Conservation (phyloP, 2,888 invertebrate genomes). For the Sinotaia quadrata region DNA sequence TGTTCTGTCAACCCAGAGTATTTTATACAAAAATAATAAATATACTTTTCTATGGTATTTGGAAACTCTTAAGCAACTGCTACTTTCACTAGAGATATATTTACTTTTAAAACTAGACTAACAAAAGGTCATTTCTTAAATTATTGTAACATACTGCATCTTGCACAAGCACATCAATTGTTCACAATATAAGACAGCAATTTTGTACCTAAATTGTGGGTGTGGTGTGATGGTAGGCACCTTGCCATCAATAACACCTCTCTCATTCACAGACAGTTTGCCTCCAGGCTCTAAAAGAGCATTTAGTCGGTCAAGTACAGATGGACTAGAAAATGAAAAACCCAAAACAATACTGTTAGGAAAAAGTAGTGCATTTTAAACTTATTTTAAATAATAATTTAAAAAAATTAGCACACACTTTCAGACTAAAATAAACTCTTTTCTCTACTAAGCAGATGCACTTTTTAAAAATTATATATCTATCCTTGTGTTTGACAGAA, state of each 20-base stretch:
- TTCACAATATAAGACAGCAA: neutral
- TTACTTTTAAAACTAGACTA: neutral
- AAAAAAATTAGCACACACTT: no score
- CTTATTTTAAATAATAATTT: no score
- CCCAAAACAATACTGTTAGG: no score
- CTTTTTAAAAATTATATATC: neutral
- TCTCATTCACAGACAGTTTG: slow-evolving; percentile 88
- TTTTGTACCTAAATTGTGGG: slow-evolving; percentile 80
- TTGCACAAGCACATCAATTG: neutral
- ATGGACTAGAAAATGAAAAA: slow-evolving; percentile 78
- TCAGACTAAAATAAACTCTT: no score
- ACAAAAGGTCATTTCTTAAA: neutral
- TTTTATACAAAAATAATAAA: no score
- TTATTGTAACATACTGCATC: neutral
- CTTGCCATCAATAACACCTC: slow-evolving; percentile 85
- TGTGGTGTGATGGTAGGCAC: slow-evolving; percentile 86
- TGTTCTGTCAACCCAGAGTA: no score
- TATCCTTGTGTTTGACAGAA: neutral
- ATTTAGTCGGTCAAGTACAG: slow-evolving; percentile 96
- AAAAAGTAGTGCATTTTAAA: no score
- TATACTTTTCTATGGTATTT: no score
- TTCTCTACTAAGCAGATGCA: neutral
- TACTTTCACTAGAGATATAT: neutral
- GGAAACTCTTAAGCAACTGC: neutral
- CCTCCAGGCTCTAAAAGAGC: slow-evolving; percentile 95